Evolutionary conservation across 2,797 vertebrate genomes (phyloP).

Genomic region (Rhyacichthys aspro): DNA sequence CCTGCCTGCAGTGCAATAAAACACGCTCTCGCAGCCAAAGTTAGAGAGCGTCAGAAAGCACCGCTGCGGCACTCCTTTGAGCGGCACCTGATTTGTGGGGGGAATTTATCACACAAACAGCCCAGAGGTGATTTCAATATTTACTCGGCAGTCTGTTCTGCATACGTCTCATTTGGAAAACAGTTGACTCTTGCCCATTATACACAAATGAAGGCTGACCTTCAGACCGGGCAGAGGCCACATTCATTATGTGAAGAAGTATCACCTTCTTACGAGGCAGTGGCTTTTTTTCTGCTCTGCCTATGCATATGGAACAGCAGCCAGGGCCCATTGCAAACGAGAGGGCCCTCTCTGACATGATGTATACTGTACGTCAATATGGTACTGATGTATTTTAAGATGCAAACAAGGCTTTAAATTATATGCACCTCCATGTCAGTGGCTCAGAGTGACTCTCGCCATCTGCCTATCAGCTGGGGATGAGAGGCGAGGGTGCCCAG

Average conservation of each 20-base stretch:
- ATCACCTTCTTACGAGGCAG: constrained; percentile 78
- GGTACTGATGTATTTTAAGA: constrained; percentile 99
- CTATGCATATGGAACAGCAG: constrained; percentile 86
- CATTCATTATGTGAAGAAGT: constrained; percentile 84
- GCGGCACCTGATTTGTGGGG: constrained; percentile 74
- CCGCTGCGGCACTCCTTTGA: constrained; percentile 62
- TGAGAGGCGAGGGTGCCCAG: constrained; percentile 86
- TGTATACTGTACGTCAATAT: constrained; percentile 99
- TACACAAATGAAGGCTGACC: constrained; percentile 97
- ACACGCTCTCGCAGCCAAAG: constrained; percentile 48
- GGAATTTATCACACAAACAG: constrained; percentile 79
- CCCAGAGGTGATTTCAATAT: constrained; percentile 83
- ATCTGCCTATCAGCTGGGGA: constrained; percentile 99
- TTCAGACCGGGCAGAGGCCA: constrained; percentile 85
- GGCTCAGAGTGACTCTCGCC: constrained; percentile 91
- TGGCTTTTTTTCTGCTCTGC: constrained; percentile 47
- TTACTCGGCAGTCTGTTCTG: constrained; percentile 78
- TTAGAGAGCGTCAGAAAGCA: constrained; percentile 59
- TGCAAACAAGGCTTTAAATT: constrained; percentile 99
- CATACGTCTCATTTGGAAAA: constrained; percentile 87
- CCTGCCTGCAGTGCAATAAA: constrained; percentile 56
- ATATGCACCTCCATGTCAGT: constrained; percentile 97
- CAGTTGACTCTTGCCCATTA: constrained; percentile 86
- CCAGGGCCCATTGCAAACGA: constrained; percentile 79
- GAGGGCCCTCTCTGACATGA: constrained; percentile 88